Evolutionary conservation across 2,797 vertebrate species (phyloP), one percentile per base, ranked within the genome.

Genomic region (Poeciliopsis presidionis): DNA sequence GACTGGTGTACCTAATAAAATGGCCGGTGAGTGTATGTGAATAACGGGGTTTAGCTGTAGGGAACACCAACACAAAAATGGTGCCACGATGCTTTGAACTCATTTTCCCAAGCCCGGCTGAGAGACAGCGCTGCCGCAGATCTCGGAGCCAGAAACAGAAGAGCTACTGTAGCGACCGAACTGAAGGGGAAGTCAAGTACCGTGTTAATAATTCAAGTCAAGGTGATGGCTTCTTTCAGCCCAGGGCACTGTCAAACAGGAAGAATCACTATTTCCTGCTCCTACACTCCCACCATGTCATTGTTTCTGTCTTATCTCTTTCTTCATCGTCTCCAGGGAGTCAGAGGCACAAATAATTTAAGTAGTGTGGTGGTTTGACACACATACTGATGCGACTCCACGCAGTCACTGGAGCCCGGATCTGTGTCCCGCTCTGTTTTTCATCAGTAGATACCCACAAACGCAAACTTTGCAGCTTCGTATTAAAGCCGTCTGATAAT

Each of bases 181-280:
- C 1, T 79, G 84, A 88, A 89, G 79, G 73, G 80, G 88, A 88
- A 92, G 89, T 72, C 73, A 88, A 89, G 86, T 80, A 78, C 33
- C 16, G 4, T 46, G 73, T 93, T 88, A 93, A 92, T 92, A 92
- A 92, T 90, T 88, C 65, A 91, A 88, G 81, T 73, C 65, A 73
- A 87, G 89, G 89, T 90, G 91, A 91, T 87, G 51, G 82, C 87
- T 82, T 65, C 80, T 76, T 83, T 93, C 70, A 88, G 87, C 88
- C 82, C 74, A 57, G 86, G 90, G 89, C 46, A 0, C 82, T 75
- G 79, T 87, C 76, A 61, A 83, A 91, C 88, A 87, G 87, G 77
- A 81, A 79, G 25, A 76, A 76, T 18, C 57, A 53, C 30, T 47
- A 79, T 80, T 75, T 49, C 82, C 78, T 76, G 67, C 28, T 80